These are phyloP conservation scores for Motacilla alba DNA, from an alignment of 2,113 vertebrate species.

Conservation along the genomic window DNA sequence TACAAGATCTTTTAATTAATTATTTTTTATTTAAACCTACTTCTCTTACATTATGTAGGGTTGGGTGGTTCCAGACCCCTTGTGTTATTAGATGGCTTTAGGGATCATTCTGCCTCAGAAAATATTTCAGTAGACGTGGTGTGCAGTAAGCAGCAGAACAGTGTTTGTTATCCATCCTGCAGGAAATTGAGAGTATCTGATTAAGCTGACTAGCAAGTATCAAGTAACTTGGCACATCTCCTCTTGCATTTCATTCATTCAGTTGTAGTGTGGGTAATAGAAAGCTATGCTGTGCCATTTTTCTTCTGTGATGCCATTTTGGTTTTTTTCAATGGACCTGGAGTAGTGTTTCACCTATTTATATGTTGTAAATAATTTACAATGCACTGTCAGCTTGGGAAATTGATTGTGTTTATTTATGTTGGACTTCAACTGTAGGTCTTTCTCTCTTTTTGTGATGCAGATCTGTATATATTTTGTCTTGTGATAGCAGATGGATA, in stretches of 20 bases:
- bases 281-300: constrained; percentile 64
- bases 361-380: constrained; percentile 67
- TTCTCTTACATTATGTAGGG: neutral
- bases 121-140: constrained; percentile 41
- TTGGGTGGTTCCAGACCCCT: neutral
- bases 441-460: neutral
- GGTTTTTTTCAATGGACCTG: constrained; percentile 69
- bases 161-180: constrained; percentile 53
- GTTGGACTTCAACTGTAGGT: neutral
- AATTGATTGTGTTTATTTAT: neutral
- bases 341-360: constrained; percentile 71
- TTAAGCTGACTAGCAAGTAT: constrained; percentile 86
- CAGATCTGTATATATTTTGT: neutral
- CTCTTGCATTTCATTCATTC: constrained; percentile 69
- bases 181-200: constrained; percentile 78
- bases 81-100: neutral
- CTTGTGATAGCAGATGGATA: neutral
- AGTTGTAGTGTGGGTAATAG: constrained; percentile 60
- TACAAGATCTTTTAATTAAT: neutral
- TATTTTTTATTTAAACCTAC: neutral
- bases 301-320: constrained; percentile 68
- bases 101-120: neutral
- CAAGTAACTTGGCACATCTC: constrained; percentile 70
- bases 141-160: constrained; percentile 47
- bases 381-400: constrained; percentile 47